Evolutionary conservation across 37 sponge, comb jelly and placozoan genomes (phyloP).

Genomic region (Aphrocallistes beatrix): DNA sequence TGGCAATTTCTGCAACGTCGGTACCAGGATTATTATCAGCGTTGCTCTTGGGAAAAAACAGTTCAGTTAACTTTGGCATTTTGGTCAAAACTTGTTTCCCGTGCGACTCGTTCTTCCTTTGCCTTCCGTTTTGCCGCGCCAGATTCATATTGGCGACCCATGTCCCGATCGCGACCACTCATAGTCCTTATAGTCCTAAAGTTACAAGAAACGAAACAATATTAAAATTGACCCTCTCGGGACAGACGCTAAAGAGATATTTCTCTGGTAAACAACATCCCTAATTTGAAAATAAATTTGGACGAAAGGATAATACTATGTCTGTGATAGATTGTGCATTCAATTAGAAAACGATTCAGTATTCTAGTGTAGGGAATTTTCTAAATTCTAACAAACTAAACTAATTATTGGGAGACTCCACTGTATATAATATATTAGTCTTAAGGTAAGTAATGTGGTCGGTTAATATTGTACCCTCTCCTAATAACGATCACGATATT

Average conservation of each 20-base stretch:
- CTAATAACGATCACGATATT: no score
- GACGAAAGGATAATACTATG: neutral
- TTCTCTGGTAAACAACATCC: neutral
- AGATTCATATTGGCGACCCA: neutral
- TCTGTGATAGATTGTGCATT: neutral
- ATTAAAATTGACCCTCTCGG: neutral
- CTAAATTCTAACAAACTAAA: neutral
- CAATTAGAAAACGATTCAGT: neutral
- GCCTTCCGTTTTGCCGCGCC: conserved; percentile 14
- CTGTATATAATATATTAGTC: neutral
- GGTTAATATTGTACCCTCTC: neutral
- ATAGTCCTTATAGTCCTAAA: neutral
- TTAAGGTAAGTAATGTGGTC: neutral
- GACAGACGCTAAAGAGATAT: neutral
- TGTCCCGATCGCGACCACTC: neutral
- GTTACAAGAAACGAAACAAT: neutral
- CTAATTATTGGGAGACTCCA: neutral
- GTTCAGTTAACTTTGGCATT: neutral
- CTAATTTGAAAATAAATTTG: neutral
- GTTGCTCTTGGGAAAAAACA: neutral
- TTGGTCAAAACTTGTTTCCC: neutral
- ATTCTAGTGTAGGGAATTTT: neutral
- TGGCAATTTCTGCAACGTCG: neutral
- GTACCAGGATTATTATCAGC: neutral
- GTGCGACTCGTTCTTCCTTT: neutral